Evolutionary conservation across 2,797 vertebrate genomes (phyloP).

Genomic region (Falco rusticolus): DNA sequence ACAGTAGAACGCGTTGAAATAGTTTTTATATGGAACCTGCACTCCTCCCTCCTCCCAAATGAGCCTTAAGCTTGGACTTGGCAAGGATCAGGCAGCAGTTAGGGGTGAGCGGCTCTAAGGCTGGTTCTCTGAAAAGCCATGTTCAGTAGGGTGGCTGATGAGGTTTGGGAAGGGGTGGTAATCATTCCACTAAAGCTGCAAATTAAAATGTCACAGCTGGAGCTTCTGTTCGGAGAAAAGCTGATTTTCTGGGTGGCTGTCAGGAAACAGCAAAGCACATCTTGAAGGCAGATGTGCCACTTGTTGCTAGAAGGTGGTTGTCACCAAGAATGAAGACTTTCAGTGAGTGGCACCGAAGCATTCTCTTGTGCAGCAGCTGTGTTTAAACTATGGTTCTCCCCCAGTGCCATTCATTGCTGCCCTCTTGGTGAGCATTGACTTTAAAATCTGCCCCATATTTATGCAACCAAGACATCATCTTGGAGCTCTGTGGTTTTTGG

Average conservation of each 20-base stretch:
- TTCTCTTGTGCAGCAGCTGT: neutral
- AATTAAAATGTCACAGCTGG: neutral
- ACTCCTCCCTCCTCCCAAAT: neutral
- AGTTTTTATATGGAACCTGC: neutral
- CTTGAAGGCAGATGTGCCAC: conserved; percentile 50
- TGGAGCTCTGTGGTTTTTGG: neutral
- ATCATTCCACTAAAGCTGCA: neutral
- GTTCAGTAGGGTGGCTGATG: neutral
- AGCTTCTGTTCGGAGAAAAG: neutral
- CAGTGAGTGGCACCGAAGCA: neutral
- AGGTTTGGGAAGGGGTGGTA: neutral
- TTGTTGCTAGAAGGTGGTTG: conserved; percentile 55
- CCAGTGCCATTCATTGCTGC: neutral
- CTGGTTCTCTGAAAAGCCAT: neutral
- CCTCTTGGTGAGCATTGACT: neutral
- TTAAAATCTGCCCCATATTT: neutral
- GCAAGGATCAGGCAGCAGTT: neutral
- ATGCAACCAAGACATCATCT: neutral
- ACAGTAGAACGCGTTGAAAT: neutral
- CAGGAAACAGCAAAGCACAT: neutral
- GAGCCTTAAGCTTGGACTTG: neutral
- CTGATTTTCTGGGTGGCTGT: neutral
- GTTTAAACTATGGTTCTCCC: neutral
- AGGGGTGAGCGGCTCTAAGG: neutral
- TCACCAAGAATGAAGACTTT: neutral